Base-by-base conservation (phyloP, 2,888 invertebrate genomes). In the Hirtodrosophila histrioides region DNA sequence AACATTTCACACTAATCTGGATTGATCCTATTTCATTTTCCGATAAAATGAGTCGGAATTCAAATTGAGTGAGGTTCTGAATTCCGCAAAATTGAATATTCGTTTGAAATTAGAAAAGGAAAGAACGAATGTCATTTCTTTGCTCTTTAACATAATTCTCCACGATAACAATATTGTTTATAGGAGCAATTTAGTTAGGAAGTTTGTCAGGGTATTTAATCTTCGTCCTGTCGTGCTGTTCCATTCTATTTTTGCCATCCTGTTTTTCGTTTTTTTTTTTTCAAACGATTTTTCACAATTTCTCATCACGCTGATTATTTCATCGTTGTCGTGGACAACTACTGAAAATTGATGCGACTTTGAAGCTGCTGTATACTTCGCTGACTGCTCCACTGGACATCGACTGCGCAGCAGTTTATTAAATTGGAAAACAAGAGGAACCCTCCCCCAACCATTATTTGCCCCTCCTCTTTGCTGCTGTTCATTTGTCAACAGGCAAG, bases 331-430 rank as follows among this genome's bases (percentile, higher is more conserved):
- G 67, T 29, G 71, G 81, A 64, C 86, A 75, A 82, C 82, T 69
- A 76, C 61, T 73, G 85, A 78, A 87, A 87, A 83, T 83, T 81
- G 85, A 87, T 84, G 85, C 65, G 41, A 17, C 54, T 46, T 39
- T 40, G 51, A 56, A 43, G 63, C 51, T 74, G 49, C 40, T 39
- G 54, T 83, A 66, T 68, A 75, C 87, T 75, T 81, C 78, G 76
- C 63, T 76, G 74, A 69, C 61, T 54, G 49, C 50, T 46, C 61
- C 62, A 50, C 62, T 64, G 40, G 69, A 36, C 60, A 48, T 49
- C 45, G 68, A 68, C 43, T 53, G 48, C 74, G 64, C 80, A 83
- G 63, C 75, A 79, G 77, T 83, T 86, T 83, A 86, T 80, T 86
- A 83, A 76, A 83, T 83, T 83, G 80, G 63, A 73, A 64, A 86